Conservation (phyloP, 2,797 vertebrate species). For the Rhyacichthys aspro region DNA sequence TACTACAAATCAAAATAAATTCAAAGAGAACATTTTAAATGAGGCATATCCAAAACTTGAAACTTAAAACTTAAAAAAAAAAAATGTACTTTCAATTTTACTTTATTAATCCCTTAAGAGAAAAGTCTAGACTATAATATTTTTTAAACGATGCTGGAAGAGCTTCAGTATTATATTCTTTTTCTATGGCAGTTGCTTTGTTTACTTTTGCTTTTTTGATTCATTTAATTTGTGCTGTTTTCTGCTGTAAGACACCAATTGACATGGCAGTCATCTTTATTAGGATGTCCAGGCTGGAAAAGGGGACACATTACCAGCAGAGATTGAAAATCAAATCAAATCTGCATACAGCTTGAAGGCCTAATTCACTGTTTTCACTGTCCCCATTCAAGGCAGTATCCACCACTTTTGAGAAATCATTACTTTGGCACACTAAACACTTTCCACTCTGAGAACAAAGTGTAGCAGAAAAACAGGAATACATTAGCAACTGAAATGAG, state of each 20-base stretch:
- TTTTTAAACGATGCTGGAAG: not conserved
- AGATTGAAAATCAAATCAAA: constrained; percentile 75
- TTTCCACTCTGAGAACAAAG: constrained; percentile 72
- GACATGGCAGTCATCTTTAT: constrained; percentile 56
- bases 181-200: not conserved
- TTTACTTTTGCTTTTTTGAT: no score
- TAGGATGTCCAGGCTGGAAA: constrained; percentile 48
- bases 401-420: constrained; percentile 74
- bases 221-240: constrained; percentile 49
- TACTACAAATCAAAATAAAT: no score
- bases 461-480: constrained; percentile 56
- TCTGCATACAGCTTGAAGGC: constrained; percentile 66
- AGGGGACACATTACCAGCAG: constrained; percentile 46
- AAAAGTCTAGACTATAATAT: no score
- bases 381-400: constrained; percentile 71
- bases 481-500: constrained; percentile 78
- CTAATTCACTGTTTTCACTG: constrained; percentile 48
- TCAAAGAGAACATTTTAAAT: no score
- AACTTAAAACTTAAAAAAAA: no score
- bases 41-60: no score
- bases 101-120: no score
- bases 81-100: no score
- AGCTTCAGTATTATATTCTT: not conserved
- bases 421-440: constrained; percentile 69
- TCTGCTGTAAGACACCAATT: constrained; percentile 46